A percentile compares a stretch with the other conserved stretches of the same genome.
Evolutionary conservation across 1,140 invertebrate species (phyloP).

Genomic region (Myzus persicae): DNA sequence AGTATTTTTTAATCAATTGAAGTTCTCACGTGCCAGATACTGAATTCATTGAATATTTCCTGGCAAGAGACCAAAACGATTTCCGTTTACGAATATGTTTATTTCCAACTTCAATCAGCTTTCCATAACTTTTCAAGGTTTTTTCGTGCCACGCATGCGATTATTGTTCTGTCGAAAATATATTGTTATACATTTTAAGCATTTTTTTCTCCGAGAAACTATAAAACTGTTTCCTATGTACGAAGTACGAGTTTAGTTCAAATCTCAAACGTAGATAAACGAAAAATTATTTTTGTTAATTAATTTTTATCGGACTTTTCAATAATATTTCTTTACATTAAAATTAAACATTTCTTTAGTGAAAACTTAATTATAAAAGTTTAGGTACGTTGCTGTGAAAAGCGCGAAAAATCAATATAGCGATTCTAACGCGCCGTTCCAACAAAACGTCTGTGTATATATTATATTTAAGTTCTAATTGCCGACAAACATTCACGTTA

Average conservation of each 20-base stretch:
- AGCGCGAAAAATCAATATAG: background rate
- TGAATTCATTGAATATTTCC: background rate
- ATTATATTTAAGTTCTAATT: constrained; percentile 11
- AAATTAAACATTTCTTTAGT: background rate
- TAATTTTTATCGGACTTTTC: background rate
- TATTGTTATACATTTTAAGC: background rate
- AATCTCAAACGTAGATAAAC: background rate
- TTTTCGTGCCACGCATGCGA: background rate
- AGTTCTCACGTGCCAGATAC: background rate
- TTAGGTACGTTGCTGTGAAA: background rate
- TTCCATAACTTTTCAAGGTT: background rate
- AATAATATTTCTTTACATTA: background rate
- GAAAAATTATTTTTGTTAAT: background rate
- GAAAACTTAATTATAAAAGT: constrained; percentile 23
- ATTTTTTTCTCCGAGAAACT: background rate
- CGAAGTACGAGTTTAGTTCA: background rate
- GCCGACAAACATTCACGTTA: background rate
- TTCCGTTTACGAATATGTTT: background rate
- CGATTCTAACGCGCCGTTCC: background rate
- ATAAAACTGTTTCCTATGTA: background rate
- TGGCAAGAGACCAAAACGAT: constrained; percentile 13
- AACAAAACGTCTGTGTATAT: background rate
- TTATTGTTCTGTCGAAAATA: background rate
- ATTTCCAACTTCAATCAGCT: constrained; percentile 10
- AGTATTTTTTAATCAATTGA: constrained; percentile 4